A percentile compares a stretch with the other conserved stretches of the same genome.
phyloP scores from a whole-genome alignment of 2,888 invertebrate genomes.

The Tortrix viridana region DNA sequence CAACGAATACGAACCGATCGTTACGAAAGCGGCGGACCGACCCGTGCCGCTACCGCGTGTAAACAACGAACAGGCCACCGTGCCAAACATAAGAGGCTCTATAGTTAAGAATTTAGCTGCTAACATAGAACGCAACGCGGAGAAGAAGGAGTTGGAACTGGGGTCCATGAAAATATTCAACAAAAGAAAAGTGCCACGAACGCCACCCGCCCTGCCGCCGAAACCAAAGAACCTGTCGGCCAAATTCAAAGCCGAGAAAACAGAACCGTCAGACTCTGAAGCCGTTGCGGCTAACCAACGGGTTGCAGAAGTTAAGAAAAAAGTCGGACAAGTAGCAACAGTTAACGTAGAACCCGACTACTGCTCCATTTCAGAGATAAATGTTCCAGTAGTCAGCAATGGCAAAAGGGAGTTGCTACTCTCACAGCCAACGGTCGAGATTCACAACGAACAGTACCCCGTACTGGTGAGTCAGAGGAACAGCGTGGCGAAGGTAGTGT shows the following conservation, averaged over 20 bases:
- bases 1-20: slow-evolving; percentile 89
- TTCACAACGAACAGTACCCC: slow-evolving; percentile 79
- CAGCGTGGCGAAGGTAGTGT: slow-evolving; percentile 76
- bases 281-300: slow-evolving; percentile 84
- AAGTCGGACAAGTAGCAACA: slow-evolving; percentile 80
- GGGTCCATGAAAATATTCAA: slow-evolving; percentile 79
- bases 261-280: slow-evolving; percentile 81
- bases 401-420: slow-evolving; percentile 81
- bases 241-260: slow-evolving; percentile 85
- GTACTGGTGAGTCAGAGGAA: slow-evolving; percentile 71
- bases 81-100: slow-evolving; percentile 78
- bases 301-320: slow-evolving; percentile 84
- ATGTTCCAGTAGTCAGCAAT: slow-evolving; percentile 86
- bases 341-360: slow-evolving; percentile 87
- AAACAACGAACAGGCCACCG: slow-evolving; percentile 58
- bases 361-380: slow-evolving; percentile 90
- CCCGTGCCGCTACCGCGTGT: slow-evolving; percentile 64
- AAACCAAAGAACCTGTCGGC: slow-evolving; percentile 90
- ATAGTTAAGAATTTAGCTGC: slow-evolving; percentile 81
- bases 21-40: slow-evolving; percentile 77
- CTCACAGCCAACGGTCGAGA: slow-evolving; percentile 81
- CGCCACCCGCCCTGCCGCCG: slow-evolving; percentile 90
- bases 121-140: slow-evolving; percentile 74
- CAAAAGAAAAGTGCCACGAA: slow-evolving; percentile 85
- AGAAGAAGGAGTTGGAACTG: slow-evolving; percentile 65